Evolutionary conservation across 1,140 invertebrate genomes (phyloP).

Genomic region (Zaprionus lachaisei): DNA sequence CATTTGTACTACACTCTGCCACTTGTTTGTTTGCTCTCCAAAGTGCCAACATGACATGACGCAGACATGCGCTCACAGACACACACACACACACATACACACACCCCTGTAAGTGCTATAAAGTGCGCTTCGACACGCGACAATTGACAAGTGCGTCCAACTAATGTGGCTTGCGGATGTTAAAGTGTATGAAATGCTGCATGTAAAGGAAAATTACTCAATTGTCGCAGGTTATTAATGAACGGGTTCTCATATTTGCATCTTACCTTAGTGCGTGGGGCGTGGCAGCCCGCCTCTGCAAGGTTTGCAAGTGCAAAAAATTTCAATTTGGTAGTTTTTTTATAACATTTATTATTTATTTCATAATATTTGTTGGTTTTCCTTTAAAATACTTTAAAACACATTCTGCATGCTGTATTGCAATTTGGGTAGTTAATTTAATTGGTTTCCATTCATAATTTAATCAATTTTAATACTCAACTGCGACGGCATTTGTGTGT

Average conservation of each 20-base stretch:
- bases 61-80: constrained; percentile 3
- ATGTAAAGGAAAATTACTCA: constrained; percentile 25
- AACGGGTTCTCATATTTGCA: neutral
- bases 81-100: constrained; percentile 14
- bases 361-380: constrained; percentile 36
- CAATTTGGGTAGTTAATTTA: constrained; percentile 33
- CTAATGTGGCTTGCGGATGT: neutral
- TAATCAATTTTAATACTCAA: constrained; percentile 55
- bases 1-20: constrained; percentile 60
- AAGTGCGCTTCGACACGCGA: constrained; percentile 38
- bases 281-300: neutral
- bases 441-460: constrained; percentile 23
- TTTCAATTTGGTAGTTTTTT: neutral
- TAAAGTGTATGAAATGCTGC: neutral
- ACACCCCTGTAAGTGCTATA: neutral
- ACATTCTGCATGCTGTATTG: constrained; percentile 34
- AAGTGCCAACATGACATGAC: constrained; percentile 63
- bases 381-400: constrained; percentile 51
- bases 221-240: constrained; percentile 31
- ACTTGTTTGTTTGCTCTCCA: constrained; percentile 70
- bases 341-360: constrained; percentile 66
- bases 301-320: constrained; percentile 4
- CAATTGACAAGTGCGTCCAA: constrained; percentile 40
- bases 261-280: neutral
- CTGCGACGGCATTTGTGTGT: constrained; percentile 40